Evolutionary conservation across 2,888 invertebrate genomes (phyloP).

Genomic region (Cantharis lateralis): DNA sequence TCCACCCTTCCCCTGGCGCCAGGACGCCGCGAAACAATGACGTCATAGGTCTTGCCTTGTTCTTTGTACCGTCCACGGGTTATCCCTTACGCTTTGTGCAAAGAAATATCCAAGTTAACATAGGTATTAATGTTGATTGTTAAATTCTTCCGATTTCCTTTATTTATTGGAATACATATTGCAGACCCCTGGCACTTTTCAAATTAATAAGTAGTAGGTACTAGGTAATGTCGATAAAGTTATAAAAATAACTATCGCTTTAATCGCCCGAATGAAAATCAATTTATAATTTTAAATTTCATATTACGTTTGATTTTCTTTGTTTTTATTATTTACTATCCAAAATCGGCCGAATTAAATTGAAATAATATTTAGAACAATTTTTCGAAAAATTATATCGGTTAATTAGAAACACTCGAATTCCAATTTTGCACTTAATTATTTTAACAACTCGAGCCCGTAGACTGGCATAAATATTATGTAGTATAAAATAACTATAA

Average conservation of each 20-base stretch:
- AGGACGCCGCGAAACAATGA: slow-evolving; percentile 39
- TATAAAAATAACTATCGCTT: neutral
- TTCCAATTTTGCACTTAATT: neutral
- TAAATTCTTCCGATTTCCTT: neutral
- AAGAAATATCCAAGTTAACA: slow-evolving; percentile 3
- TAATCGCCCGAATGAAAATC: neutral
- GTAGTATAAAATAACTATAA: neutral
- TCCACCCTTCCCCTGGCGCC: slow-evolving; percentile 40
- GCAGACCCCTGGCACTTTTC: neutral
- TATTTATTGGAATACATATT: neutral
- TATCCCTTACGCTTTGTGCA: slow-evolving; percentile 20
- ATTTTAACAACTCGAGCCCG: neutral
- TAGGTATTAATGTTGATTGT: neutral
- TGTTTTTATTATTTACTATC: neutral
- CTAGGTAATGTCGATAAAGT: neutral
- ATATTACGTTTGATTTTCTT: neutral
- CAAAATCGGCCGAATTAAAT: neutral
- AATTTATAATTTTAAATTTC: neutral
- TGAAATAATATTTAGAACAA: neutral
- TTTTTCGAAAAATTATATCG: neutral
- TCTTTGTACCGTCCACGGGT: slow-evolving; percentile 36
- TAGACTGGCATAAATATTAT: neutral
- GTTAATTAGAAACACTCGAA: neutral
- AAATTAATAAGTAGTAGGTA: neutral
- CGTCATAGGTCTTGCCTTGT: slow-evolving; percentile 38